Percentiles rank a stretch among this genome's conserved stretches.
Evolutionary conservation across 2,113 vertebrate genomes (phyloP).

Genomic region (Tragelaphus imberbis): DNA sequence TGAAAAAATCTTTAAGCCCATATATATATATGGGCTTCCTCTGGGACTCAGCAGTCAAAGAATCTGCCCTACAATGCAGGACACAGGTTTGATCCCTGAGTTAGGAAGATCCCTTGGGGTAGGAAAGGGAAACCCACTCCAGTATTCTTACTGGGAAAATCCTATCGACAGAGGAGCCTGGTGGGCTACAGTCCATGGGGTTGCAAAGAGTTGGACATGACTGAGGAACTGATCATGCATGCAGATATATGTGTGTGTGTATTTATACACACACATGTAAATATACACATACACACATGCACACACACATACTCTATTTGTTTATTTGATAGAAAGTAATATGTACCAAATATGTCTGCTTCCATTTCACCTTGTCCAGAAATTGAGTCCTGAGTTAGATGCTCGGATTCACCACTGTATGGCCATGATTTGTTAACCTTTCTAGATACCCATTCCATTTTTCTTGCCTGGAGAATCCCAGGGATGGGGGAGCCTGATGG

Average conservation of each 20-base stretch:
- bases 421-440: not conserved
- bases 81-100: not conserved
- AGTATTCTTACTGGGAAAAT: not conserved
- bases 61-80: not conserved
- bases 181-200: not conserved
- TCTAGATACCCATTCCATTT: not conserved
- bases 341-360: not conserved
- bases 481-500: too few species aligned
- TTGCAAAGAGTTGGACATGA: not conserved
- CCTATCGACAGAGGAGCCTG: not conserved
- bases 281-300: not conserved
- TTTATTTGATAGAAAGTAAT: not conserved
- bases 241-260: not conserved
- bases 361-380: not conserved
- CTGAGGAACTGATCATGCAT: not conserved
- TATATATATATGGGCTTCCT: not conserved
- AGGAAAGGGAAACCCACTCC: not conserved
- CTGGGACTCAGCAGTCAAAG: not conserved
- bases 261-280: not conserved
- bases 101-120: not conserved
- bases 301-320: not conserved
- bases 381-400: not conserved
- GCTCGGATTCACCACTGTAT: not conserved
- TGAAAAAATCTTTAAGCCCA: not conserved
- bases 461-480: too few species aligned